A percentile compares a stretch with the other conserved stretches of the same genome.
phyloP scores from a whole-genome alignment of 2,888 invertebrate species.

The Disparrhopalites patrizii region DNA sequence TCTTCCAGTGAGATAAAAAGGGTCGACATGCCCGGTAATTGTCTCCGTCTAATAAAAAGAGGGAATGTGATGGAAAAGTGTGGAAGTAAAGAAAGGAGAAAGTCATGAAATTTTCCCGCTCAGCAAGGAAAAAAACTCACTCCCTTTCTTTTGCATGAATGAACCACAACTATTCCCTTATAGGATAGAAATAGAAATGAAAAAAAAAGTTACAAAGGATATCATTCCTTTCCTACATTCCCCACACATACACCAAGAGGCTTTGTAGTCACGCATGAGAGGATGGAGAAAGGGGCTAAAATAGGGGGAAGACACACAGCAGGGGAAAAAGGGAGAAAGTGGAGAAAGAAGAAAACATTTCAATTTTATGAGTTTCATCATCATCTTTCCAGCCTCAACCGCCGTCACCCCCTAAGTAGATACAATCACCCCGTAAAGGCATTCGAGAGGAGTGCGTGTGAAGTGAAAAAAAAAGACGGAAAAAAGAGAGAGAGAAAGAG shows the following conservation, averaged over 20 bases:
- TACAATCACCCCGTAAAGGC: too few species aligned
- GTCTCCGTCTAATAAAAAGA: too few species aligned
- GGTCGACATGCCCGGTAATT: too few species aligned
- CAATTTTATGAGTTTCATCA: conserved; percentile 28
- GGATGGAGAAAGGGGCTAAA: neutral
- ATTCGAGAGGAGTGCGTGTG: too few species aligned
- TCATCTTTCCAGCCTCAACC: conserved; percentile 7
- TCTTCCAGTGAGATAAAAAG: too few species aligned
- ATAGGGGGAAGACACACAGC: neutral
- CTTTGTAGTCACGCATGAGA: neutral
- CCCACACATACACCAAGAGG: neutral
- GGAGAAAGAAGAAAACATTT: conserved; percentile 1
- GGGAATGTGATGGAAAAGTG: neutral
- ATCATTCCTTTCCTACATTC: too few species aligned
- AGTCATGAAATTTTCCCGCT: conserved; percentile 15
- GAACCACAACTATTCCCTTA: conserved; percentile 14
- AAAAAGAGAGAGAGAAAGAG: too few species aligned
- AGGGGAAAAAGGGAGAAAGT: neutral
- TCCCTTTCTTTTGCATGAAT: conserved; percentile 14
- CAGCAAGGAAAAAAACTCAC: neutral
- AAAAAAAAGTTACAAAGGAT: too few species aligned
- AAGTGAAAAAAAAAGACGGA: too few species aligned
- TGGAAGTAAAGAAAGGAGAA: neutral
- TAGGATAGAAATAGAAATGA: neutral
- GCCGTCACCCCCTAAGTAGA: too few species aligned